Evolutionary conservation across 2,797 vertebrate species (phyloP), one percentile per base, ranked within the genome.

Genomic region (Cetoscarus ocellatus): DNA sequence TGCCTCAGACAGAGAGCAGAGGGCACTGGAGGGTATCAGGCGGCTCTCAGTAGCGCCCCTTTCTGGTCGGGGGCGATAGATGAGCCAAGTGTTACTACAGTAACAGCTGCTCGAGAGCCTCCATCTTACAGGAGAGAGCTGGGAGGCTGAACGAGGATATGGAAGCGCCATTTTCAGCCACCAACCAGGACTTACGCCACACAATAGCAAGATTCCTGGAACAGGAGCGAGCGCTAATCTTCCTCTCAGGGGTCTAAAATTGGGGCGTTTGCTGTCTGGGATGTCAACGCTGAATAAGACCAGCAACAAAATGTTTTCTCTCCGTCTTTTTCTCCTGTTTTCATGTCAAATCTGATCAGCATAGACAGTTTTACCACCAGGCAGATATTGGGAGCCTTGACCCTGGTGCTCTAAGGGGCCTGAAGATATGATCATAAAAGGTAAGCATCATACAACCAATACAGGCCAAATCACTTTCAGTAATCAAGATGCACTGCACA

Each of bases 101-200:
- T 86, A 89, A 92, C 93, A 93, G 93, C 91, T 91, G 91, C 84
- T 81, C 79, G 60, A 54, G 64, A 80, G 83, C 91, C 90, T 91
- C 91, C 91, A 91, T 93, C 85, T 93, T 92, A 89, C 80, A 89
- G 84, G 71, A 52, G 59, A 70, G 73, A 77, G 74, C 68, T 51
- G 79, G 74, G 73, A 65, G 82, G 60, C 64, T 77, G 79, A 77
- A 81, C 79, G 54, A 59, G 76, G 80, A 88, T 82, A 85, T 67
- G 76, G 75, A 67, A 68, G 85, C 85, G 85, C 88, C 91, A 91
- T 93, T 92, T 91, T 85, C 86, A 86, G 86, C 45, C 49, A 51
- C n/a, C 50, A 70, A 73, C 60, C 52, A 75, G 44, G 51, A 72
- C 40, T 59, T 38, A 44, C 49, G 38, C 54, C 19, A 38, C 39